A percentile compares a stretch with the other conserved stretches of the same genome.
phyloP scores from a whole-genome alignment of 2,888 invertebrate species.

The Geophilus truncorum region DNA sequence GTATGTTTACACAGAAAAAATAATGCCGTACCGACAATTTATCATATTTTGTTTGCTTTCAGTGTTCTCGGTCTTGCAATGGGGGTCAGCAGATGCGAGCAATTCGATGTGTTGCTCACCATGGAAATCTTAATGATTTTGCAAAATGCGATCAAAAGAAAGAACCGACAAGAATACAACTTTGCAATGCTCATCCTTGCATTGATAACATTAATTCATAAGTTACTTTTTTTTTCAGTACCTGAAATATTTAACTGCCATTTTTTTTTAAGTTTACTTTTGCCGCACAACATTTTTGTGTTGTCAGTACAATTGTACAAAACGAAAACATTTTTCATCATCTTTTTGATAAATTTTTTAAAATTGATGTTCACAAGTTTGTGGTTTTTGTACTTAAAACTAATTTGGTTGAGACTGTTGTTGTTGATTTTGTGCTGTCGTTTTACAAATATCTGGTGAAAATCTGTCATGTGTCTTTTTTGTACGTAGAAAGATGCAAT shows the following conservation, averaged over 20 bases:
- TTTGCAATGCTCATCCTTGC: not conserved
- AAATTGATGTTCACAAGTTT: too few species aligned
- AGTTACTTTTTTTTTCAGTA: not conserved
- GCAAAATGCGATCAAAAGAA: not conserved
- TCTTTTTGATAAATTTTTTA: too few species aligned
- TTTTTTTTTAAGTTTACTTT: not conserved
- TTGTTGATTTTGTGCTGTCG: too few species aligned
- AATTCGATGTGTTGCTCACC: constrained; percentile 26
- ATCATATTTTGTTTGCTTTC: not conserved
- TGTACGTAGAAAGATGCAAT: too few species aligned
- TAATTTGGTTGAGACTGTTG: too few species aligned
- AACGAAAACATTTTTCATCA: too few species aligned
- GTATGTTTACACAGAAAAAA: not conserved
- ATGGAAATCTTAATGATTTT: not conserved
- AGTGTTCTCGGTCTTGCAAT: constrained; percentile 12
- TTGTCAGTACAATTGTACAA: too few species aligned
- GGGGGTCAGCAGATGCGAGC: constrained; percentile 14
- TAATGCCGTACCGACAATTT: too few species aligned
- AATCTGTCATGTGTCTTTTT: too few species aligned
- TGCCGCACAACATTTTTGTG: too few species aligned
- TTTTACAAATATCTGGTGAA: too few species aligned
- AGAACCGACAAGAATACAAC: not conserved
- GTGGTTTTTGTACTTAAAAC: too few species aligned
- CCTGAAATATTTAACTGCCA: not conserved
- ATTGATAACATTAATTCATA: not conserved